Base-by-base conservation (phyloP, 2,888 invertebrate species). In the Dynastes tityus region DNA sequence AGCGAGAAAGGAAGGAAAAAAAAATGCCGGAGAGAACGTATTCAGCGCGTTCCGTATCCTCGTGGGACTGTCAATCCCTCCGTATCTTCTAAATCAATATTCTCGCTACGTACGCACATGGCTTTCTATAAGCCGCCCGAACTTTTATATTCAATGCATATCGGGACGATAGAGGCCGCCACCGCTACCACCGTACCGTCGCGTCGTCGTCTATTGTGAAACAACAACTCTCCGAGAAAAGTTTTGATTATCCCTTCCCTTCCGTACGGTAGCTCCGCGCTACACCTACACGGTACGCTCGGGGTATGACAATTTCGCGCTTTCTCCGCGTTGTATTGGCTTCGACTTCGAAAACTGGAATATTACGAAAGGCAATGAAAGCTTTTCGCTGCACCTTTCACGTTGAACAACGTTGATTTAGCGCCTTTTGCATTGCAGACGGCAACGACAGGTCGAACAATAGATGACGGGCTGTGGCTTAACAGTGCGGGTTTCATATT, bases 61-160 rank as follows among this genome's bases (percentile, higher is more conserved):
- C 70, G 53, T 32, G 70, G 53, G 70, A 70, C 51, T 13, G 27
- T 16, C 70, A 53, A 51, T 70, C 70, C 70, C 16, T 53, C 53
- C 22, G 81, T 83, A 82, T 84, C 83, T 82, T 82, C 82, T 83
- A 83, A 83, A 83, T 83, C 83, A 83, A 83, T 83, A 83, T 82
- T 83, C 83, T 76, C 80, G 82, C 82, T 82, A 82, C 80, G 70
- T 51, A 51, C 53, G 53, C 13, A 70, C 70, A 82, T 58, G 78
- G 80, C 81, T 80, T 81, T 78, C 82, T 81, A 84, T 83, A 84
- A 83, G 83, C 45, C 84, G 11, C 84, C 81, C 79, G 79, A 81
- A 81, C 80, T 83, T 83, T 83, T 83, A 82, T 82, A 83, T 83
- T 83, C 82, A 81, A 81, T 80, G 82, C 82, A 81, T 82, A 81